phyloP scores from a whole-genome alignment of 2,797 vertebrate species.

The Streptopelia turtur region DNA sequence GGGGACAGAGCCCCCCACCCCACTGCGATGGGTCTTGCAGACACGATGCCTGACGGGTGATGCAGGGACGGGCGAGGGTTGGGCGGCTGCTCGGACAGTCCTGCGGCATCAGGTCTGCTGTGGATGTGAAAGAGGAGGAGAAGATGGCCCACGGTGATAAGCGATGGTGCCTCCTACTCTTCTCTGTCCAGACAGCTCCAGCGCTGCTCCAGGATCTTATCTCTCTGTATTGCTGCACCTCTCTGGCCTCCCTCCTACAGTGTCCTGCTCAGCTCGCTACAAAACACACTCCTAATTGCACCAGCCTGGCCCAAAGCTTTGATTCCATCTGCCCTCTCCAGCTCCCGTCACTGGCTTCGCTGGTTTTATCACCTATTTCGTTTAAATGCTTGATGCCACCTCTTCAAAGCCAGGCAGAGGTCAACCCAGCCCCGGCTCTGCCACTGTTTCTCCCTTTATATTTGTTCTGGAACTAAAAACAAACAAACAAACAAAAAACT shows the following conservation, averaged over 20 bases:
- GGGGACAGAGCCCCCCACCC: background rate
- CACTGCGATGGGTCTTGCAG: background rate
- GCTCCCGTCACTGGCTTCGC: constrained; percentile 31
- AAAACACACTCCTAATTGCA: constrained; percentile 58
- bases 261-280: constrained; percentile 33
- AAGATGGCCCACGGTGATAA: constrained; percentile 59
- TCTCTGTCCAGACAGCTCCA: constrained; percentile 63
- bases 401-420: background rate
- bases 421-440: background rate
- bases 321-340: constrained; percentile 41
- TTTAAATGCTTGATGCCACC: background rate
- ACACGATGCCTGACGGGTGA: fast-evolving
- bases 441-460: background rate
- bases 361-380: constrained; percentile 45
- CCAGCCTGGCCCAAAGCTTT: constrained; percentile 47
- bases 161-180: constrained; percentile 56
- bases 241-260: constrained; percentile 51
- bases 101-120: background rate
- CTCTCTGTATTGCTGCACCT: constrained; percentile 46
- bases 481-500: background rate
- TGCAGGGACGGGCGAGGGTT: background rate
- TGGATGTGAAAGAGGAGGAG: constrained; percentile 61
- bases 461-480: background rate
- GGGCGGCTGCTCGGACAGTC: background rate
- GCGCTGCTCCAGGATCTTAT: constrained; percentile 39